A percentile compares a stretch with the other conserved stretches of the same genome.
Evolutionary conservation across 2,797 vertebrate genomes (phyloP).

Genomic region (Knipowitschia caucasica): DNA sequence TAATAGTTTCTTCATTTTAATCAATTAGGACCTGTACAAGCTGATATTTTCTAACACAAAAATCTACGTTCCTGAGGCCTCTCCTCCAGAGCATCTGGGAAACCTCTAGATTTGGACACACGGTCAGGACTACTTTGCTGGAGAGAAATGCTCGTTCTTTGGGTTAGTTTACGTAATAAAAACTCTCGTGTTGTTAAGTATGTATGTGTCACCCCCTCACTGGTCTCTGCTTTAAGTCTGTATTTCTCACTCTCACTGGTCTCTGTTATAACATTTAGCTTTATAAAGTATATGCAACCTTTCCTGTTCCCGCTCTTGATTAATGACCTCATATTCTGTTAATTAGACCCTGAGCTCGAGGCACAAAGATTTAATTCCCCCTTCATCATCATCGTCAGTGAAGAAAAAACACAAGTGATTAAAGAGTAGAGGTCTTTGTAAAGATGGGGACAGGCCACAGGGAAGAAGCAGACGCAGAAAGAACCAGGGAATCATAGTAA

Average conservation of each 20-base stretch:
- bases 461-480: not conserved
- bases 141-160: not conserved
- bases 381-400: slow-evolving; percentile 78
- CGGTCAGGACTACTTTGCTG: not conserved
- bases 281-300: slow-evolving; percentile 77
- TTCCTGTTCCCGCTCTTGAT: slow-evolving; percentile 83
- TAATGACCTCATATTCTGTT: slow-evolving; percentile 96
- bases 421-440: slow-evolving; percentile 60
- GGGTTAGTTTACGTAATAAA: not conserved
- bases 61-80: no score
- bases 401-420: slow-evolving; percentile 79
- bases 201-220: no score
- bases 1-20: no score
- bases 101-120: not conserved
- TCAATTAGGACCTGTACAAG: no score
- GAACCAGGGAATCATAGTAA: no score
- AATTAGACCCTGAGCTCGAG: slow-evolving; percentile 82
- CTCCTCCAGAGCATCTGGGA: no score
- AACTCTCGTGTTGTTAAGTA: no score
- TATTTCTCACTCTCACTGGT: slow-evolving; percentile 29
- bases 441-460: slow-evolving; percentile 9
- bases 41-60: no score
- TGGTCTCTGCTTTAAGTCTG: slow-evolving; percentile 22
- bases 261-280: slow-evolving; percentile 58
- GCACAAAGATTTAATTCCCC: slow-evolving; percentile 87